Evolutionary conservation across 2,888 invertebrate species (phyloP), one percentile per base, ranked within the genome.

Genomic region (Eilema sororculum): DNA sequence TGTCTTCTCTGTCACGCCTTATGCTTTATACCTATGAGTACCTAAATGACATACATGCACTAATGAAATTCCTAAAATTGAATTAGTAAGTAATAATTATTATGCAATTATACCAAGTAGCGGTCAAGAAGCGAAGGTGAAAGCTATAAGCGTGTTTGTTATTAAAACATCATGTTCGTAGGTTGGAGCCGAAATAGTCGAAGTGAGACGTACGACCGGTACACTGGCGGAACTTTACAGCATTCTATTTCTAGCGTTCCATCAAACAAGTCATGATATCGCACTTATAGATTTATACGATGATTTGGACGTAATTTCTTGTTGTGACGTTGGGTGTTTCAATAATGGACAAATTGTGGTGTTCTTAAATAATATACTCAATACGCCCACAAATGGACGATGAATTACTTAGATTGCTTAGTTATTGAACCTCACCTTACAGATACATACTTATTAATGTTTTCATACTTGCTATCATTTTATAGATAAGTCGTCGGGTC

Each of bases 171-270:
- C 78, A 83, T 84, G 84, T 84, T 82, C 82, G 78, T 81, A 79
- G 80, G 78, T 76, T 74, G 83, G 75, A 78, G 84, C 88, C 83
- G 82, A 89, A 91, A 91, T 91, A 91, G 85, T 87, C 78, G 73
- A 79, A 91, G 86, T 90, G 90, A 93, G 90, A 91, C 89, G 90
- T 91, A 87, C 88, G 87, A 89, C 87, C 89, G 87, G 87, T 90
- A 89, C 88, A 87, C 89, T 86, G 83, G 87, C 87, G 80, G 78
- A 84, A 87, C 85, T 89, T 87, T 88, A 88, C 90, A 89, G 79
- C 86, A 85, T 80, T 88, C 91, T 94, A 94, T 94, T 94, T 94
- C 84, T 83, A 91, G 87, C 89, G 84, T 86, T 84, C 85, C 87
- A 89, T 91, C 90, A 88, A 89, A 87, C 89, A 87, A 85, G 82